Base-by-base conservation (phyloP, 2,797 vertebrate genomes). In the Tamandua tetradactyla region DNA sequence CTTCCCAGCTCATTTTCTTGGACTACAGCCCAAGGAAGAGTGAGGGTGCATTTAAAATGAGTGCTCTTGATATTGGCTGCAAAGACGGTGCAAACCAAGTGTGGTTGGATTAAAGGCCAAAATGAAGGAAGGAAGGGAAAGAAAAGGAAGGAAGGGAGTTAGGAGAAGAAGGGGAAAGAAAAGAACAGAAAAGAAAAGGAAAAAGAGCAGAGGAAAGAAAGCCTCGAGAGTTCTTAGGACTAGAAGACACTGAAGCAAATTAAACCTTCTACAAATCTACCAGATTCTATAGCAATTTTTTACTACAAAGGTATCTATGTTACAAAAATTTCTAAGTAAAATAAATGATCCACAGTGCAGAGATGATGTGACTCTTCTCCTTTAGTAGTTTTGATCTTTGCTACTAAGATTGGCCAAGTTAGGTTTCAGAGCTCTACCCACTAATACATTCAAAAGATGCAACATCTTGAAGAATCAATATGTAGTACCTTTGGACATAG, bases 181-280 rank as follows among this genome's bases (percentile, higher is more conserved):
- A 13, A 27, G 14, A 22, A 59, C 15, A 37, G 23, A 14, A 18
- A 42, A 42, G 37, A 23, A 71, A 30, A 18, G 27, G 8, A 35
- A 35, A 18, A 47, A 57, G 1, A 37, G 1, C 2, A 52, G 12
- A 76, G 17, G 71, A 76, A 79, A 30, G 1, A 62, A 69, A 78
- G 30, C 3, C 83, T 87, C 74, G 32, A 71, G 32, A 83, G 86
- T 42, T 80, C n/a, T 92, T 76, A 35, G 69, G 91, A 52, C 25
- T 59, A 94, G 79, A 88, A 10, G 82, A n/a, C 49, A 42, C 66
- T 7, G 3, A 76, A 94, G 40, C 10, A 86, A 66, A n/a, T 88
- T 89, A 68, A 96, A 35, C 23, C 5, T 80, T 66, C 37, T 89
- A 42, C 9, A 94, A 95, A 69, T 76, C 3, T 68, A 55, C 57